phyloP scores from a whole-genome alignment of 2,888 invertebrate genomes.

The Oeneis ivallda region DNA sequence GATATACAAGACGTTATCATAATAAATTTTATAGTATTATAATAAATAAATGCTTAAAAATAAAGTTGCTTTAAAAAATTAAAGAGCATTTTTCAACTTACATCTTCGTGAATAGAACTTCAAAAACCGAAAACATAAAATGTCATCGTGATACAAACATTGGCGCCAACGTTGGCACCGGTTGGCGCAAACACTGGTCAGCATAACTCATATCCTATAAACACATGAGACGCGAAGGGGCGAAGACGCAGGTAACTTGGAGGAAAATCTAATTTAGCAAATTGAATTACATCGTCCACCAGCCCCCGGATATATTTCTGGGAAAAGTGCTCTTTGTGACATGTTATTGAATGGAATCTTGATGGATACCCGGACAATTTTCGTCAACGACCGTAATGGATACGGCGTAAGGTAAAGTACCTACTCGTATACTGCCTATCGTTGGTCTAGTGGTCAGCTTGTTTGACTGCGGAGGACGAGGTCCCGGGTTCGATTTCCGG shows the following conservation, averaged over 20 bases:
- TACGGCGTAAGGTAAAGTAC: slow-evolving; percentile 20
- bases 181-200: slow-evolving; percentile 47
- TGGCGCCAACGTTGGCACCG: slow-evolving; percentile 39
- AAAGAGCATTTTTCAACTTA: too few relatives aligned
- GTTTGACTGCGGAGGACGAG: too few relatives aligned
- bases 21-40: too few relatives aligned
- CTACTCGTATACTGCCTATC: too few relatives aligned
- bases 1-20: too few relatives aligned
- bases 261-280: slow-evolving; percentile 77
- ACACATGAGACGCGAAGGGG: slow-evolving; percentile 53
- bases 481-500: too few relatives aligned
- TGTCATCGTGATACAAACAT: slow-evolving; percentile 23
- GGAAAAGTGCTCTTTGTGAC: slow-evolving; percentile 45
- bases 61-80: too few relatives aligned
- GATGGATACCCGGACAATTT: slow-evolving; percentile 35
- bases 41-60: too few relatives aligned
- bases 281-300: slow-evolving; percentile 77
- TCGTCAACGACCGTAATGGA: slow-evolving; percentile 36
- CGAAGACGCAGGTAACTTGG: slow-evolving; percentile 73
- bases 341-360: slow-evolving; percentile 53
- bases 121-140: too few relatives aligned
- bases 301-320: slow-evolving; percentile 58
- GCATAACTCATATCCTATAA: slow-evolving; percentile 48
- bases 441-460: too few relatives aligned
- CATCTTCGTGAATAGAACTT: too few relatives aligned